Percentiles rank a stretch among this genome's conserved stretches.
Conservation (phyloP, 1,140 invertebrate species). For the Drosophila busckii region DNA sequence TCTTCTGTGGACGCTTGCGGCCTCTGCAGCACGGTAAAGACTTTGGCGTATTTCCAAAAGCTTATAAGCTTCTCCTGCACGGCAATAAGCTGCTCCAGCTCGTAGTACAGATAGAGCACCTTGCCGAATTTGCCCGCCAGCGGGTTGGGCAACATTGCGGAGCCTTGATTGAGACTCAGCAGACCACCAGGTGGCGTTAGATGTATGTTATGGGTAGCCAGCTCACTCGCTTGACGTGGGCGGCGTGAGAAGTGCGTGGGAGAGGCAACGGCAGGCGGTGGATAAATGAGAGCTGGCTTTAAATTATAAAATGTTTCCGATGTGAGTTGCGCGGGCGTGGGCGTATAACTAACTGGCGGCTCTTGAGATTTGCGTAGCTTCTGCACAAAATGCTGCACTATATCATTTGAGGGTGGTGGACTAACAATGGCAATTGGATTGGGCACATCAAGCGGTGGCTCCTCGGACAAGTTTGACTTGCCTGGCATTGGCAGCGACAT, state of each 20-base stretch:
- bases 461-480: not conserved
- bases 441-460: too few relatives aligned
- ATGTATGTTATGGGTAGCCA: constrained; percentile 5
- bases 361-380: too few relatives aligned
- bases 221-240: constrained; percentile 17
- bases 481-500: constrained; percentile 24
- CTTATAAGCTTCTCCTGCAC: constrained; percentile 58
- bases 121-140: constrained; percentile 50
- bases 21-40: constrained; percentile 53
- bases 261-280: constrained; percentile 1
- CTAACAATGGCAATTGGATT: too few relatives aligned
- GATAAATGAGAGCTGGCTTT: constrained; percentile 24
- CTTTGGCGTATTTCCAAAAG: constrained; percentile 72
- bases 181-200: constrained; percentile 34
- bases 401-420: too few relatives aligned
- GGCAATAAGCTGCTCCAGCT: constrained; percentile 67
- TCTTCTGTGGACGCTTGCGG: not conserved
- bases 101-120: constrained; percentile 67
- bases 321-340: too few relatives aligned
- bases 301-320: too few relatives aligned
- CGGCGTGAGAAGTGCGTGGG: constrained; percentile 35
- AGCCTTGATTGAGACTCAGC: constrained; percentile 25
- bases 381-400: too few relatives aligned
- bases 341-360: too few relatives aligned
- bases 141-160: constrained; percentile 42